Evolutionary conservation across 2,797 vertebrate genomes (phyloP), one percentile per base, ranked within the genome.

Genomic region (Epinephelus awoara): DNA sequence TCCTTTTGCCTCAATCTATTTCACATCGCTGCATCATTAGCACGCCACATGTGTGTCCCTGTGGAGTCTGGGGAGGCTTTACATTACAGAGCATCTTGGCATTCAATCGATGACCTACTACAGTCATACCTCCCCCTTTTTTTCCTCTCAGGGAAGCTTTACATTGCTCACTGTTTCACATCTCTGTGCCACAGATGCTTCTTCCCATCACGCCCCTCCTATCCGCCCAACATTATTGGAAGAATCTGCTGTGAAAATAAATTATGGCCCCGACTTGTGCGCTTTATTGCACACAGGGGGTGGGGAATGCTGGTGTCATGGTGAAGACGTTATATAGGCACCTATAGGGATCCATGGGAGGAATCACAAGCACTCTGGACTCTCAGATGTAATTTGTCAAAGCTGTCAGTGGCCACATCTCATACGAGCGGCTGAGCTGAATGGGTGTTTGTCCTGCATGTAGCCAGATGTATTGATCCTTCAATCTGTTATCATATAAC

Each of bases 81-180:
- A 85, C 79, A 90, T 94, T 89, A 90, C 88, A 79, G 69, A 85
- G 73, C 69, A 56, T 76, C 72, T 66, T 77, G 90, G 79, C 86
- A 75, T 67, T 73, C 82, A 88, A 92, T 94, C 93, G 25, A 94
- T 95, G 85, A 72, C 74, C 87, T 52, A 82, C 85, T 84, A 62
- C 27, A 77, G 80, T 63, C 67, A 75, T 40, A n/a, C 64, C 72
- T 44, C 44, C 59, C 15, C 59, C 47, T 7, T 27, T 40, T 52
- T 19, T 34, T 15, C 10, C 54, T 62, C 63, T 29, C 14, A 66
- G 49, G 58, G 52, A 79, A 74, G 44, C 23, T 9, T 62, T 6
- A 61, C 47, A 57, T 74, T 67, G 14, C 77, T 82, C 77, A 47
- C 51, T 61, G 25, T 87, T 82, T 79, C 76, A 79, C 67, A 69